Evolutionary conservation across 2,888 invertebrate species (phyloP), one percentile per base, ranked within the genome.

Genomic region (Melitaea athalia): DNA sequence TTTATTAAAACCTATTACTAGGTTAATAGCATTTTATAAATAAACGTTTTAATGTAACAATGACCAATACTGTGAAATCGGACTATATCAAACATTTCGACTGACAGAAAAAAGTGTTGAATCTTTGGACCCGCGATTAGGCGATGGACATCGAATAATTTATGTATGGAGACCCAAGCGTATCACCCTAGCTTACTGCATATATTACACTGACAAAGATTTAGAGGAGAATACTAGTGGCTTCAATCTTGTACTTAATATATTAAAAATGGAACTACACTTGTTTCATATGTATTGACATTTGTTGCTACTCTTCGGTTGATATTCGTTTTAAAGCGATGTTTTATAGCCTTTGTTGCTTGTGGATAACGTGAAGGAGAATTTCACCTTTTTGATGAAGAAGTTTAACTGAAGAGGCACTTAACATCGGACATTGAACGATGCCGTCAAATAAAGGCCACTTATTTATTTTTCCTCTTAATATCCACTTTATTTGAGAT

Each of bases 61-160:
- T 11, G 17, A 11, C 59, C 64, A 65, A 61, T 66, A 31, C 33
- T 14, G 7, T n/a, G 15, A 7, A 60, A 17, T n/a, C 43, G 11
- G 0, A 70, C 52, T 59, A 74, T 57, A 64, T 3, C 8, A 63
- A 42, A 57, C 15, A 52, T 52, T 43, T 53, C 49, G 45, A 64
- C 52, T 65, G 45, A 83, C 42, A 68, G 50, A 83, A 86, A 55
- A n/a, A 86, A 85, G 85, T 83, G 84, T 82, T 86, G 84, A 87
- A 84, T 85, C 85, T 82, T 81, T 67, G 80, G 80, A 82, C 74
- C 76, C 79, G 74, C 83, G 84, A 85, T 85, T 83, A 84, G 82
- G 76, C 72, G 78, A 75, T 77, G 79, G 84, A 82, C 85, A 80
- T 72, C 79, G 75, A 81, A 83, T 89, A 83, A 87, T 84, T 88